Evolutionary conservation across 2,797 vertebrate species (phyloP).

Genomic region (Urophycis tenuis): DNA sequence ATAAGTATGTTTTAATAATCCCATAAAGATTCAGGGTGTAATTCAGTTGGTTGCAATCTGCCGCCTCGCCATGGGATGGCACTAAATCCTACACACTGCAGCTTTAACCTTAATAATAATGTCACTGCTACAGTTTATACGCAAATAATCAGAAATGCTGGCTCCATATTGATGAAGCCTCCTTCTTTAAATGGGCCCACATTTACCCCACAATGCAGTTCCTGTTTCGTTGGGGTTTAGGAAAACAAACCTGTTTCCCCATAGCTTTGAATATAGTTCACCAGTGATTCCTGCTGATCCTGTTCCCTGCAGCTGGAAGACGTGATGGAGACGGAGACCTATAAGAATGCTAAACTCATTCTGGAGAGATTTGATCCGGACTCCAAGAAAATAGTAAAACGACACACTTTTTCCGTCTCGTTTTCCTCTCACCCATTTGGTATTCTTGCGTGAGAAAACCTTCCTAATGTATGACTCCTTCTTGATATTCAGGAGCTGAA

Average conservation of each 20-base stretch:
- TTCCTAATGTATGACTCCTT: conserved; percentile 27
- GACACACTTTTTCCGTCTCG: not conserved
- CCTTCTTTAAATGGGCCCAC: not conserved
- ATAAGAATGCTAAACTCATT: conserved; percentile 97
- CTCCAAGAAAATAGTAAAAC: conserved; percentile 81
- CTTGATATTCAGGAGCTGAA: conserved; percentile 78
- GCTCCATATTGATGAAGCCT: conserved; percentile 76
- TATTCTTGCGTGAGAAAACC: conserved; percentile 1
- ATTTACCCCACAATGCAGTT: conserved; percentile 8
- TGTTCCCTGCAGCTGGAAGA: conserved; percentile 83
- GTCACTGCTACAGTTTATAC: conserved; percentile 99
- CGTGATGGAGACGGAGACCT: conserved; percentile 99
- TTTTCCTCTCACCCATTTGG: not conserved
- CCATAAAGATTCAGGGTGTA: too few relatives aligned
- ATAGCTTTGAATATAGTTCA: not conserved
- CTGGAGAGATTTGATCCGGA: conserved; percentile 97
- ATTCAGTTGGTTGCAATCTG: too few relatives aligned
- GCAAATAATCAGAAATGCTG: conserved; percentile 94
- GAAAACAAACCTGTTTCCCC: not conserved
- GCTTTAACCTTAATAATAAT: conserved; percentile 60
- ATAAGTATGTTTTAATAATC: not conserved
- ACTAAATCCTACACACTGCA: too few relatives aligned
- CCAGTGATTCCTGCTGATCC: conserved; percentile 7
- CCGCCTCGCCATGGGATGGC: too few relatives aligned
- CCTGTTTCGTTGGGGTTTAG: not conserved